A percentile compares a stretch with the other conserved stretches of the same genome.
These are phyloP conservation scores for Drosophila anomelani DNA, from an alignment of 2,888 invertebrate species.

Conservation along the genomic window DNA sequence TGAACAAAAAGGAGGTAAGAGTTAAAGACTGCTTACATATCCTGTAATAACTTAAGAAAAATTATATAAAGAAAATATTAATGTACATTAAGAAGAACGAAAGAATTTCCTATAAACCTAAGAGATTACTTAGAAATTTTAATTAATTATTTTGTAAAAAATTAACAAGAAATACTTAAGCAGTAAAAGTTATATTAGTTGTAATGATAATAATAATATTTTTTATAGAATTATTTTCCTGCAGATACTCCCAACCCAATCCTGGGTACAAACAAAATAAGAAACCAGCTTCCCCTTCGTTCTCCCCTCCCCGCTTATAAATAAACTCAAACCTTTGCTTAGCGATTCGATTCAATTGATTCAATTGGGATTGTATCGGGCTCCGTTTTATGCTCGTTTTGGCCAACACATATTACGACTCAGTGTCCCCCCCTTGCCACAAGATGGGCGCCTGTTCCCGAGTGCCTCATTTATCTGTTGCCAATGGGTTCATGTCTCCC, in stretches of 20 bases:
- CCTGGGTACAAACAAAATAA: slow-evolving; percentile 1
- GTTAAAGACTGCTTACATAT: neutral
- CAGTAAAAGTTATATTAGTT: no score
- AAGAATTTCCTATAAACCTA: no score
- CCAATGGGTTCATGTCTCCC: slow-evolving; percentile 41
- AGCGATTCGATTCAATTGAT: slow-evolving; percentile 79
- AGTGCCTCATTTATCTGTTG: slow-evolving; percentile 77
- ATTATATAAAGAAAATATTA: neutral
- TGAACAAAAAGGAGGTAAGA: neutral
- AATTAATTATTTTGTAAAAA: no score
- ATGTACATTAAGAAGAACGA: no score
- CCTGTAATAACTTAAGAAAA: neutral
- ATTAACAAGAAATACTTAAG: no score
- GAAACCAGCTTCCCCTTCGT: slow-evolving; percentile 1
- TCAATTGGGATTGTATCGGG: slow-evolving; percentile 79
- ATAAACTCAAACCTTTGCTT: slow-evolving; percentile 60
- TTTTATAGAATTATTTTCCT: neutral
- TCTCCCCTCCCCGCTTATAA: slow-evolving; percentile 1
- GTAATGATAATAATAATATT: neutral
- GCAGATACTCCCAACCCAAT: neutral
- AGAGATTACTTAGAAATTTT: no score
- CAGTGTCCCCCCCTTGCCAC: neutral
- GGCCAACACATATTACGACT: slow-evolving; percentile 60
- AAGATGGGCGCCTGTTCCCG: slow-evolving; percentile 54
- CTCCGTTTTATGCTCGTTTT: slow-evolving; percentile 73